Base-by-base conservation (phyloP, 2,113 vertebrate genomes). In the Eulemur rufifrons region DNA sequence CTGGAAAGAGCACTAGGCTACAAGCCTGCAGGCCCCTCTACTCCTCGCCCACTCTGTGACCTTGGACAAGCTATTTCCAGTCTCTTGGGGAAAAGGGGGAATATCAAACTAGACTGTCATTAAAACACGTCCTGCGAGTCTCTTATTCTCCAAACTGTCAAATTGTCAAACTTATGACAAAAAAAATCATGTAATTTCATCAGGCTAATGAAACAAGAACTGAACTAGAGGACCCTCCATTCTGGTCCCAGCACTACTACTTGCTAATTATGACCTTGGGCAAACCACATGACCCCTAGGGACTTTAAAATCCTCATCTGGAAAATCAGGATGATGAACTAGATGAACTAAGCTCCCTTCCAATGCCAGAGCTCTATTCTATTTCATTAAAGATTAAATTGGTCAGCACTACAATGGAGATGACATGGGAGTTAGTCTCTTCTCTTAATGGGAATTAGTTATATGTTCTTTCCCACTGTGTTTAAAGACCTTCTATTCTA, bases 401-500 rank as follows among this genome's bases (percentile, higher is more conserved):
- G 11, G 9, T 88, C 86, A 90, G 77, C 25, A 74, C 25, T 64
- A 50, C 39, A 68, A 66, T 1, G 0, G 50, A 91, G 20, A 50
- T 54, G 52, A 54, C 52, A 54, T 54, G 52, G 17, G 52, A 54
- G 18, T 54, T 54, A 54, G 52, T 54, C 17, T 42, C 59, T 85
- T 94, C 63, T 76, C 93, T 91, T 18, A 13, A 29, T 29, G 52
- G 73, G 47, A 89, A 87, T 63, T 47, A 89, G 86, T 78, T 71
- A 37, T 39, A 34, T 63, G 63, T 56, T 85, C 81, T 87, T 95
- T 66, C 37, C 56, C 27, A 78, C 34, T 91, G 68, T 81, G 64
- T 87, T 92, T 61, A 94, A 96, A 96, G 77, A 74, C 52, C 15
- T 86, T 81, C 59, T 76, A n/a, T 52, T 87, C 73, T 95, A 95